Percentiles rank a stretch among this genome's conserved stretches.
Conservation (phyloP, 2,797 vertebrate species). For the Coregonus suidteri region DNA sequence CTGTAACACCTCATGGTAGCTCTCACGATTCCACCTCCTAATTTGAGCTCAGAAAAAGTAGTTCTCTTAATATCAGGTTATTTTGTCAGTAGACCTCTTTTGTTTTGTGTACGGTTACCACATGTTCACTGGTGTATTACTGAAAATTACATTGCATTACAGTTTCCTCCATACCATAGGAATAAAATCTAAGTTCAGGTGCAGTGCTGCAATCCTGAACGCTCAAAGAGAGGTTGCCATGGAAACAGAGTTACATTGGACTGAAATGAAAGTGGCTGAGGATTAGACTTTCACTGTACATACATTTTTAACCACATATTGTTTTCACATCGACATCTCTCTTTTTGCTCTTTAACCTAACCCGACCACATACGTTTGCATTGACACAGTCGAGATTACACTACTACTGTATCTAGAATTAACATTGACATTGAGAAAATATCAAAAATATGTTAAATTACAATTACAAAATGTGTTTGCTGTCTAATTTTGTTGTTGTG, state of each 20-base stretch:
- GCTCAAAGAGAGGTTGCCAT: constrained; percentile 78
- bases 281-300: constrained; percentile 79
- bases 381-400: background rate
- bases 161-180: constrained; percentile 57
- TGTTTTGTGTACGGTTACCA: background rate
- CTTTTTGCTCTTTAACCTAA: constrained; percentile 36
- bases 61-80: no score
- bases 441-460: background rate
- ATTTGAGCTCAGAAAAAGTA: no score
- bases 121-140: constrained; percentile 41
- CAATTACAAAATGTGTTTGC: background rate
- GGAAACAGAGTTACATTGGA: constrained; percentile 83
- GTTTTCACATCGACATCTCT: constrained; percentile 62
- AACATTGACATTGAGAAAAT: background rate
- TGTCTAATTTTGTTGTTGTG: background rate
- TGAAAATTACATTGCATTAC: constrained; percentile 31
- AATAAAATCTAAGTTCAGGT: constrained; percentile 76
- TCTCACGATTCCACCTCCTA: no score
- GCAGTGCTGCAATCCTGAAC: constrained; percentile 77
- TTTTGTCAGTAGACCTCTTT: no score
- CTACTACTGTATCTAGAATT: background rate
- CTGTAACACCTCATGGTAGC: no score
- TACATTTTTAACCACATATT: constrained; percentile 76
- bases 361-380: constrained; percentile 29
- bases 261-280: constrained; percentile 77